Conservation (phyloP, 2,797 vertebrate genomes). For the Centropyge bicolor region DNA sequence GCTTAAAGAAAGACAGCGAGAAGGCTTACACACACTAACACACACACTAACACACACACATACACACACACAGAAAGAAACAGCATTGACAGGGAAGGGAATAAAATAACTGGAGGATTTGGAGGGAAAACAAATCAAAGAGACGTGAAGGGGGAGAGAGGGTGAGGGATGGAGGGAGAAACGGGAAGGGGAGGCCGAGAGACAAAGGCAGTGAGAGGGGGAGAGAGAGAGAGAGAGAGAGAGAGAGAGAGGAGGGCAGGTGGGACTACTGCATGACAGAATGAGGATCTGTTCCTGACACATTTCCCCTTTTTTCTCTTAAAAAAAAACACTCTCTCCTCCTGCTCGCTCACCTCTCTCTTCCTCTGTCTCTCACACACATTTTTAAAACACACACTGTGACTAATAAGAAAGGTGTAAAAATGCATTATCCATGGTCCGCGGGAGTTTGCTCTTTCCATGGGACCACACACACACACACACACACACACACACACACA, state of each 20-base stretch:
- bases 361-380: constrained; percentile 34
- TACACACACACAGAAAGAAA: constrained; percentile 41
- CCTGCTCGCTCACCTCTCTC: constrained; percentile 43
- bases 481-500: constrained; percentile 37
- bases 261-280: constrained; percentile 80
- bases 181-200: constrained; percentile 52
- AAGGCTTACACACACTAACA: constrained; percentile 56
- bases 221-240: constrained; percentile 49
- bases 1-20: constrained; percentile 75
- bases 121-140: constrained; percentile 84
- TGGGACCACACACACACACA: constrained; percentile 71
- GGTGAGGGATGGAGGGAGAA: constrained; percentile 34
- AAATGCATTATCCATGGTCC: constrained; percentile 74
- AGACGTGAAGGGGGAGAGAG: constrained; percentile 66
- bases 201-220: constrained; percentile 47
- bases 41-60: constrained; percentile 28
- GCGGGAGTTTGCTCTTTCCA: constrained; percentile 56
- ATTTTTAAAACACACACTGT: constrained; percentile 62
- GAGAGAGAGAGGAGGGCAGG: constrained; percentile 67
- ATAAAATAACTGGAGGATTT: constrained; percentile 84
- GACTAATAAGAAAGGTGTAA: constrained; percentile 81
- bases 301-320: constrained; percentile 60
- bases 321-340: constrained; percentile 58
- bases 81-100: constrained; percentile 79
- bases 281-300: constrained; percentile 83